Evolutionary conservation across 2,888 invertebrate genomes (phyloP), one percentile per base, ranked within the genome.

Genomic region (Trissolcus brochymenae): DNA sequence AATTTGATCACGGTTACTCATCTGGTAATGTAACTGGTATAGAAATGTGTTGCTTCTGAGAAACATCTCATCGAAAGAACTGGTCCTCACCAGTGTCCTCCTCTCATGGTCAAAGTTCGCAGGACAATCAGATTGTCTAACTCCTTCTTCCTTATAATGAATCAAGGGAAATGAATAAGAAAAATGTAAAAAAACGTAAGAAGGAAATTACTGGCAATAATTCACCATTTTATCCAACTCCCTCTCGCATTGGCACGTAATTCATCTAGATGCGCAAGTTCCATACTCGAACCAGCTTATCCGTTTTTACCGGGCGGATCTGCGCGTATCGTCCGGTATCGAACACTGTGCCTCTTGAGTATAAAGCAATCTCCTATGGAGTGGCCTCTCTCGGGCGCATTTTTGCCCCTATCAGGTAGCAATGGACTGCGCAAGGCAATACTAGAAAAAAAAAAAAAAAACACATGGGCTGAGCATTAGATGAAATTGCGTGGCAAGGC

Each of bases 221-320:
- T 68, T 60, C 60, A 68, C 49, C 54, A 16, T 54, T 60, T 60
- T 55, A 61, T 61, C 46, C 50, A 50, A 62, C 55, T 70, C 56
- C 56, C 70, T 54, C 49, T 67, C 43, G 59, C 67, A 67, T 67
- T 60, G 67, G 59, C 67, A 67, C 61, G 68, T 60, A 67, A 67
- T 67, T 67, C 67, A 67, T 59, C 67, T 59, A 51, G 66, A 66
- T 66, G 56, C 56, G 56, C 50, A 50, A 57, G 40, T 55, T 56
- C 29, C 40, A 35, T 65, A 54, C 51, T 4, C 41, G 66, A 43
- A 35, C 57, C 51, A 46, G 19, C 66, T 66, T 66, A 66, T 66
- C 66, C 66, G 57, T 57, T 57, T 66, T 66, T 57, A 41, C 57
- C 51, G 43, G 17, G 14, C 57, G 54, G 57, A 66, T 66, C 66